Conservation (phyloP, 2,888 invertebrate species). For the Vannuccia rotundouncinata region DNA sequence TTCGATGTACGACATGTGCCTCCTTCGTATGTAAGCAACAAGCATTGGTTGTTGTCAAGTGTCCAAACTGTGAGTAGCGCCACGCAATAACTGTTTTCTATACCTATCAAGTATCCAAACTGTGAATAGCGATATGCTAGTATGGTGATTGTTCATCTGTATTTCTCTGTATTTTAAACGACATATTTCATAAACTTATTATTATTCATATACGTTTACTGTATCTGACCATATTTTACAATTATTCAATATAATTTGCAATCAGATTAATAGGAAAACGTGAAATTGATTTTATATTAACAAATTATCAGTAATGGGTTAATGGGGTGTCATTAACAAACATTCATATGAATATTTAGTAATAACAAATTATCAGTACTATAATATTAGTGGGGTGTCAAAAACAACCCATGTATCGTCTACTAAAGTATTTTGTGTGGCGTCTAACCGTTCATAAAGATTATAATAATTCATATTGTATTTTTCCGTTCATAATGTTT, state of each 20-base stretch:
- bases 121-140: neutral
- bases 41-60: neutral
- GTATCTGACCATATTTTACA: constrained; percentile 15
- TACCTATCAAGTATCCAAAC: constrained; percentile 15
- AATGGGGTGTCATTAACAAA: neutral
- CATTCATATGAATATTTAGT: no score
- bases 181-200: constrained; percentile 12
- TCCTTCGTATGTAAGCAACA: neutral
- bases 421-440: constrained; percentile 14
- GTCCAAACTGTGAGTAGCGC: neutral
- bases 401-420: neutral
- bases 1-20: neutral
- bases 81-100: neutral
- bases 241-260: constrained; percentile 1
- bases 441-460: constrained; percentile 6
- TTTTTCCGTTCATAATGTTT: no score
- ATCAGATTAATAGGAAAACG: constrained; percentile 4
- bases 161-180: neutral
- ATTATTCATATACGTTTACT: constrained; percentile 10
- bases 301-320: neutral
- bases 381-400: neutral
- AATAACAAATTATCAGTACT: no score
- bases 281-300: constrained; percentile 2
- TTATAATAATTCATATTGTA: no score
- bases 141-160: constrained; percentile 14